Percentiles rank a stretch among this genome's conserved stretches.
Evolutionary conservation across 2,113 vertebrate species (phyloP).

Genomic region (Alces alces): DNA sequence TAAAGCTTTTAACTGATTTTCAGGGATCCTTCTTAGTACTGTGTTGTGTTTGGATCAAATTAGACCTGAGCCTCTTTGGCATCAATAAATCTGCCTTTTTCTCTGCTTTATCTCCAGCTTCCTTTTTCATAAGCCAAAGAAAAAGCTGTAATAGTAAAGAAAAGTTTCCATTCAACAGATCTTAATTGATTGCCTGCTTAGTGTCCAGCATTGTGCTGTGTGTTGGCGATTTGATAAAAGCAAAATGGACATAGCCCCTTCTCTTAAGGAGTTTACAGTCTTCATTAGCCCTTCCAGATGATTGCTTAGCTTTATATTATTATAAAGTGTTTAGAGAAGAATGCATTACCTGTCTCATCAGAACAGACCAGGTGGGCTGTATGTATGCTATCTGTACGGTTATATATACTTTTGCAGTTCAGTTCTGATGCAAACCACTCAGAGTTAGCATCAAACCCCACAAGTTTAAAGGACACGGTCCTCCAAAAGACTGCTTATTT

Average conservation of each 20-base stretch:
- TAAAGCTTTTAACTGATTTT: background rate
- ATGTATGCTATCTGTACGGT: background rate
- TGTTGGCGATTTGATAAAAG: background rate
- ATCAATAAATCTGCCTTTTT: background rate
- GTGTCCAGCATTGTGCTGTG: background rate
- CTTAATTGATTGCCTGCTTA: background rate
- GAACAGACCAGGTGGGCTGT: background rate
- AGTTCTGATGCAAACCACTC: background rate
- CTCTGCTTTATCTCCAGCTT: background rate
- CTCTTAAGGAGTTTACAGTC: background rate
- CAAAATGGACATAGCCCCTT: background rate
- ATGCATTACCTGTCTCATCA: background rate
- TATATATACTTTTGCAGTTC: background rate
- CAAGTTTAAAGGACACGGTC: background rate
- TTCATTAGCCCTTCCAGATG: conserved; percentile 17
- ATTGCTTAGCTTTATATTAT: background rate
- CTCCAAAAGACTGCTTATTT: background rate
- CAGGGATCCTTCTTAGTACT: background rate
- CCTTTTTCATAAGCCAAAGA: conserved; percentile 9
- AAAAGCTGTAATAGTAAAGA: background rate
- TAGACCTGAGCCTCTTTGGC: background rate
- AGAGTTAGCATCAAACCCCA: background rate
- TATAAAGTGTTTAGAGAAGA: background rate
- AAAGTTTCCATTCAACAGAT: background rate
- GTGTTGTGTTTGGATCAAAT: background rate